These are phyloP conservation scores for Ptychadena robeensis DNA, from an alignment of 2,797 vertebrate species.

Conservation along the genomic window DNA sequence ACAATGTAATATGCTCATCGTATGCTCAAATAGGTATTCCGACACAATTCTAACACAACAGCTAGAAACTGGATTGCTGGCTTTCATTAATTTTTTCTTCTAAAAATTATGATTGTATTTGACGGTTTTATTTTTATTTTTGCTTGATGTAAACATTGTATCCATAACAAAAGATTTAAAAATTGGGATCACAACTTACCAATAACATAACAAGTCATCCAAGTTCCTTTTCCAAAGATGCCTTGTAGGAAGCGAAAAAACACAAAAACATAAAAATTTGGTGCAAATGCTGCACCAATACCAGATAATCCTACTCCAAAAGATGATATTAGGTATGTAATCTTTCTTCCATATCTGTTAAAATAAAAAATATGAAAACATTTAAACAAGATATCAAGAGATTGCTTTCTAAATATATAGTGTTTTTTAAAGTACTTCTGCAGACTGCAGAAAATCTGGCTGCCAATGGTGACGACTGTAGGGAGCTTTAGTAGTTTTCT, in stretches of 20 bases:
- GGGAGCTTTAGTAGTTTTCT: no score
- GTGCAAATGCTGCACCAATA: conserved; percentile 86
- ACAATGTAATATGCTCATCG: no score
- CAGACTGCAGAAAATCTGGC: no score
- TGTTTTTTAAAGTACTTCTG: not conserved
- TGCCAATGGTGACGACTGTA: no score
- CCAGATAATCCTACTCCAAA: conserved; percentile 84
- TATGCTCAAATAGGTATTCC: no score
- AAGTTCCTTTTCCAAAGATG: conserved; percentile 90
- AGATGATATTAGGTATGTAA: conserved; percentile 86
- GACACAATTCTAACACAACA: no score
- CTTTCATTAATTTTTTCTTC: no score
- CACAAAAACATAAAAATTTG: conserved; percentile 84
- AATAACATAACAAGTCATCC: conserved; percentile 91
- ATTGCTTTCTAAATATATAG: no score
- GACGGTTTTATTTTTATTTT: not conserved
- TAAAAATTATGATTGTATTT: no score
- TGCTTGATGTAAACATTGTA: not conserved
- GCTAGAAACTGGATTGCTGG: no score
- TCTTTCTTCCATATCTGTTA: conserved; percentile 87
- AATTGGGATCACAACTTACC: conserved; percentile 75
- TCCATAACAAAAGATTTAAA: not conserved
- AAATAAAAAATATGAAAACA: not conserved
- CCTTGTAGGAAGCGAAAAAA: conserved; percentile 90
- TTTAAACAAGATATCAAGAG: not conserved